A percentile compares a stretch with the other conserved stretches of the same genome.
phyloP scores from a whole-genome alignment of 2,113 vertebrate species.

The Phrynosoma blainvillii region DNA sequence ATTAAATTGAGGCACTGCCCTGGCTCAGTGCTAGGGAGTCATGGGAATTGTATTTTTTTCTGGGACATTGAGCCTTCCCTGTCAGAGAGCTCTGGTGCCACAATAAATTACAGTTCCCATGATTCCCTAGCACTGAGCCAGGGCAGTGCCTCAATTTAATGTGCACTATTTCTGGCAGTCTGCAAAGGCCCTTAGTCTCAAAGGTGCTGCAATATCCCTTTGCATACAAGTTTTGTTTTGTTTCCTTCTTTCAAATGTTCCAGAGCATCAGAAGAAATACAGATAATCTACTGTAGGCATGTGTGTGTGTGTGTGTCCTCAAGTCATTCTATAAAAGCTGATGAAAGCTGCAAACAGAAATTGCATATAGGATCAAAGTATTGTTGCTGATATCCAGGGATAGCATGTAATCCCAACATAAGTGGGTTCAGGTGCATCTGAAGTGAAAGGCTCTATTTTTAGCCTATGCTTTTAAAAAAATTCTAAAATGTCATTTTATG shows the following conservation, averaged over 20 bases:
- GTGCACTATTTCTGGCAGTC: no score
- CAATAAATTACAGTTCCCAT: no score
- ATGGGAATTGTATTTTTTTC: no score
- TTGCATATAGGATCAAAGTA: background rate
- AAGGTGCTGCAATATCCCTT: no score
- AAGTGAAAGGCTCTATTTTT: conserved; percentile 9
- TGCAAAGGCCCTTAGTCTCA: no score
- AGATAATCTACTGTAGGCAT: background rate
- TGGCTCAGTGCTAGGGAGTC: no score
- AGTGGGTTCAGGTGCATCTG: background rate
- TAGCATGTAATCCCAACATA: background rate
- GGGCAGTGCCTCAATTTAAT: no score
- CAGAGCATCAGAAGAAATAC: background rate
- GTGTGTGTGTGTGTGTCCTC: background rate
- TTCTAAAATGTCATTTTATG: background rate
- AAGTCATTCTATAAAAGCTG: background rate
- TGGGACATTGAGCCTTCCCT: no score
- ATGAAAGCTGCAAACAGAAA: background rate
- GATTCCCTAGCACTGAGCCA: no score
- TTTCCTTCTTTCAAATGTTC: background rate
- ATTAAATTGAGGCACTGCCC: no score
- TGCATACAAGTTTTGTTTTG: background rate
- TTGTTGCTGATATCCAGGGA: background rate
- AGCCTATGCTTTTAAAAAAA: background rate
- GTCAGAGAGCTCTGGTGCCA: no score